Evolutionary conservation across 2,888 invertebrate genomes (phyloP).

Genomic region (Pegoplata infirma): DNA sequence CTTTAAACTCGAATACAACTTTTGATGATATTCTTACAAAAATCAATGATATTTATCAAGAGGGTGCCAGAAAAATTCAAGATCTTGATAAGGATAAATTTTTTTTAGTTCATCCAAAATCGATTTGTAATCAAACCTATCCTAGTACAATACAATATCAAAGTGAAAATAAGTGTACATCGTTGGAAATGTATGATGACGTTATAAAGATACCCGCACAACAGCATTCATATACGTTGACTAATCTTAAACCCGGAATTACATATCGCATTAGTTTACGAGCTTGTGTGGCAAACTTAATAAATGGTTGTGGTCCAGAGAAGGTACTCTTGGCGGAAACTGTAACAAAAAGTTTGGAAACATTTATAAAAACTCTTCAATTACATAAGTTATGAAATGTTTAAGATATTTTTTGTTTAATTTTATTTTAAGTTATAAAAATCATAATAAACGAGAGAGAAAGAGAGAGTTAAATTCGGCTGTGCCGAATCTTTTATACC

Average conservation of each 20-base stretch:
- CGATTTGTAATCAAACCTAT: constrained; percentile 7
- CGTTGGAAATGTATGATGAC: constrained; percentile 64
- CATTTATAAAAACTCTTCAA: constrained; percentile 32
- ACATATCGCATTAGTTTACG: constrained; percentile 71
- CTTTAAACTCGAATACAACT: no score
- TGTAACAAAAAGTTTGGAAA: constrained; percentile 63
- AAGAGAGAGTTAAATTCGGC: no score
- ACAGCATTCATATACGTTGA: constrained; percentile 65
- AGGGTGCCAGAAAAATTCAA: constrained; percentile 48
- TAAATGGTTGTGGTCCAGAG: constrained; percentile 72
- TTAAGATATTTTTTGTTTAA: no score
- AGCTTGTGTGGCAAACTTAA: constrained; percentile 70
- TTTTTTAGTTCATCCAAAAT: constrained; percentile 61
- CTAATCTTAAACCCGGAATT: constrained; percentile 62
- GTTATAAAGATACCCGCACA: constrained; percentile 65
- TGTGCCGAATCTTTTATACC: no score
- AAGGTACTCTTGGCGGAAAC: constrained; percentile 64
- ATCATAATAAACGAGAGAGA: background rate
- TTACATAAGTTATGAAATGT: background rate
- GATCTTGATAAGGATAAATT: constrained; percentile 66
- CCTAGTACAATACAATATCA: constrained; percentile 47
- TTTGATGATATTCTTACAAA: no score
- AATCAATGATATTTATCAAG: constrained; percentile 36
- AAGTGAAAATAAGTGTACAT: constrained; percentile 67
- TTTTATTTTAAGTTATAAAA: no score